Percentiles rank a stretch among this genome's conserved stretches.
Evolutionary conservation across 2,888 invertebrate species (phyloP).

Genomic region (Acleris laterana): DNA sequence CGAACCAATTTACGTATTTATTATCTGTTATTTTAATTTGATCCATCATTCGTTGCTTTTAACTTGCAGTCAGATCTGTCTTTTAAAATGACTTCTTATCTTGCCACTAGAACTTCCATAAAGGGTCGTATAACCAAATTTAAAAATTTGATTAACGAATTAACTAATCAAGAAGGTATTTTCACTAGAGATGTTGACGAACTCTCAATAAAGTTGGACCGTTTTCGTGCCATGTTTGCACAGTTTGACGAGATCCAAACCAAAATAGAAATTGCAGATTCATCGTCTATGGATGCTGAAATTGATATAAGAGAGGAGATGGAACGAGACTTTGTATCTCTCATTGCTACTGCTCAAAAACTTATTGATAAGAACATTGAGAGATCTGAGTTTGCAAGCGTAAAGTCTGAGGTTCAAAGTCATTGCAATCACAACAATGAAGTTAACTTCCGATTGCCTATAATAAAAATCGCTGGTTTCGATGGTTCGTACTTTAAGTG

Average conservation of each 20-base stretch:
- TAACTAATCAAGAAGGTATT: not conserved
- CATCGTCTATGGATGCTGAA: not conserved
- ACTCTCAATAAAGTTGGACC: slow-evolving; percentile 3
- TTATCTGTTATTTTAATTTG: not conserved
- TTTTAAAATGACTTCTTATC: not conserved
- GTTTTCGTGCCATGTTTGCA: slow-evolving; percentile 6
- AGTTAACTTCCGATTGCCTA: slow-evolving; percentile 28
- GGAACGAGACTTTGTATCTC: not conserved
- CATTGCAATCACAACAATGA: not conserved
- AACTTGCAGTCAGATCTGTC: not conserved
- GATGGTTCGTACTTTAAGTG: slow-evolving; percentile 38
- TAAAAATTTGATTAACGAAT: slow-evolving; percentile 9
- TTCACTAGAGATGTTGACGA: not conserved
- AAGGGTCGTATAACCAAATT: slow-evolving; percentile 20
- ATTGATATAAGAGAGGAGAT: not conserved
- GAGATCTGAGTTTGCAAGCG: not conserved
- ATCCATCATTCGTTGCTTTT: not conserved
- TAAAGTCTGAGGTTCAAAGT: not conserved
- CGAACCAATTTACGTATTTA: slow-evolving; percentile 2
- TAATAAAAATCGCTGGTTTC: slow-evolving; percentile 38
- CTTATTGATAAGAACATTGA: not conserved
- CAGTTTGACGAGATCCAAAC: slow-evolving; percentile 21
- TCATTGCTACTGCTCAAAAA: not conserved
- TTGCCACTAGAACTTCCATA: slow-evolving; percentile 13
- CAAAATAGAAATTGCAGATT: slow-evolving; percentile 20